These are phyloP conservation scores for Nycteola revayana DNA, from an alignment of 2,888 invertebrate species.

Conservation along the genomic window DNA sequence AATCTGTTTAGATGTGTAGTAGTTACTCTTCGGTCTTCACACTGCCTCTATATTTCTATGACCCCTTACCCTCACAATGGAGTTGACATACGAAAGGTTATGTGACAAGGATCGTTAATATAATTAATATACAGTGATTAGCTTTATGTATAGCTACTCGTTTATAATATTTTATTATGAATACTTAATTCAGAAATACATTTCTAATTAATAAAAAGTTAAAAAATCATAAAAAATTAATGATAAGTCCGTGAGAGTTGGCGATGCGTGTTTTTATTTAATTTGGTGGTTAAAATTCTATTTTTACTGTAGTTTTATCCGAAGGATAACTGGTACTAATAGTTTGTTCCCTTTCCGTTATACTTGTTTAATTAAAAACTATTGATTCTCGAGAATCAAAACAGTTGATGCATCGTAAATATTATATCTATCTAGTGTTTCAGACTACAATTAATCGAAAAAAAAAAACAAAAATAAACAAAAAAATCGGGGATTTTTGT, in stretches of 20 bases:
- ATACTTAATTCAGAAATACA: slow-evolving; percentile 37
- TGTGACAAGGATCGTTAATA: slow-evolving; percentile 14
- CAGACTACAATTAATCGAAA: slow-evolving; percentile 31
- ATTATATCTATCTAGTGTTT: slow-evolving; percentile 26
- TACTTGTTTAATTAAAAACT: slow-evolving; percentile 25
- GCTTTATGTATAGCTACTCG: slow-evolving; percentile 33
- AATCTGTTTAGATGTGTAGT: background rate
- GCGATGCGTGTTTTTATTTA: slow-evolving; percentile 37
- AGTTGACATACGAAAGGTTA: slow-evolving; percentile 13
- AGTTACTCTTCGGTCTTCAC: background rate
- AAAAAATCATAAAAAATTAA: slow-evolving; percentile 43
- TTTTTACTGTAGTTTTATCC: slow-evolving; percentile 30
- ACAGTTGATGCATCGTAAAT: background rate
- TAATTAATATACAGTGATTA: slow-evolving; percentile 41
- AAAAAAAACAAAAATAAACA: slow-evolving; percentile 27
- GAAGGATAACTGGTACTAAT: slow-evolving; percentile 31
- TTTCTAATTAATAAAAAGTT: slow-evolving; percentile 37
- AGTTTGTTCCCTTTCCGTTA: slow-evolving; percentile 23
- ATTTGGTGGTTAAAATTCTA: slow-evolving; percentile 29
- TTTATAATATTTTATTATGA: slow-evolving; percentile 43
- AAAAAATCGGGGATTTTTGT: slow-evolving; percentile 18
- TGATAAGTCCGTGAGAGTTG: slow-evolving; percentile 42
- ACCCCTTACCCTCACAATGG: slow-evolving; percentile 15
- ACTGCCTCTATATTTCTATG: too few relatives aligned
- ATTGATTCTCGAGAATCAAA: slow-evolving; percentile 12